Base-by-base conservation (phyloP, 2,797 vertebrate species). In the Tarsius wallacei region DNA sequence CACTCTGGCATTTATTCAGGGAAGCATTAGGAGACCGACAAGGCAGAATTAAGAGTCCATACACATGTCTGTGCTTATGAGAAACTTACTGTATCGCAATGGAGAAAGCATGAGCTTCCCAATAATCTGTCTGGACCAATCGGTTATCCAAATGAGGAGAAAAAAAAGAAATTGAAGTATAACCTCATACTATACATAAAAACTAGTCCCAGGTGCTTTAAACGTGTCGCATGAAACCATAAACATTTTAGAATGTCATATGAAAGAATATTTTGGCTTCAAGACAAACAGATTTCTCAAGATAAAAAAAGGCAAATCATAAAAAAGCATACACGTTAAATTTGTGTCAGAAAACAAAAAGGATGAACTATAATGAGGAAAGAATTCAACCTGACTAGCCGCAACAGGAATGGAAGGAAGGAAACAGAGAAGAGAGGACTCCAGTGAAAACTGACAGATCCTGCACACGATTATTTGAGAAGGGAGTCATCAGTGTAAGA, bases 161-260 rank as follows among this genome's bases (percentile, higher is more conserved):
- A 24, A 59, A 59, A 51, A 87, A 42, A 57, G 16, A 80, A 87
- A 81, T 14, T 22, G 2, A 7, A 73, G 15, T 36, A 53, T 80
- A 78, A 73, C 15, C 21, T 57, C 53, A 78, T 3, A 55, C 4
- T 10, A 89, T 55, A 81, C 74, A 89, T 59, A 89, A 88, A 96
- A 80, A 84, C 81, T 90, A 82, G 93, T 57, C 91, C 13, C 49
- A 85, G 33, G 33, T 86, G 51, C 21, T 73, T 91, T 88, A 85
- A 81, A 90, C 11, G 14, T 55, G 14, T 81, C 88, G 24, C 26
- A 10, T 53, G 59, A 77, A 61, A 77, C 7, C 55, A 63, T 55
- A 96, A 93, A 84, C 36, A 73, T 33, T 73, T 93, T n/a, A 86
- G 42, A 82, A 73, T 78, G 82, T n/a, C 11, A 88, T 91, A 57